phyloP scores from a whole-genome alignment of 64 coral and sea anemone genomes.

The Dendronephthya gigantea region DNA sequence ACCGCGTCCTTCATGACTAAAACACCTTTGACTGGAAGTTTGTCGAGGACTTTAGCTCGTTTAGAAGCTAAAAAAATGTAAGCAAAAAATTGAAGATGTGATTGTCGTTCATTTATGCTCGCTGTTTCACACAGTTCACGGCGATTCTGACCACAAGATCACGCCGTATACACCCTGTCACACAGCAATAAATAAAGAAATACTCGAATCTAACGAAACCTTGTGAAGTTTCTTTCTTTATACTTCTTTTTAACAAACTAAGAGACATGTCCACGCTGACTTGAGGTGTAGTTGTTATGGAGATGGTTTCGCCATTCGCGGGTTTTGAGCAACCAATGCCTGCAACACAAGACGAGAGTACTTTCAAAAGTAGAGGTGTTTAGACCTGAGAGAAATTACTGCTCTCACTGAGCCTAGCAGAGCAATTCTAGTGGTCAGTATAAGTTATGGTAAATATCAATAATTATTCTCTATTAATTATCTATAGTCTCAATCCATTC shows the following conservation, averaged over 20 bases:
- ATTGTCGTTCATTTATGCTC: not conserved
- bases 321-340: slow-evolving; percentile 76
- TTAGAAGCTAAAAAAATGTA: slow-evolving; percentile 69
- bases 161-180: no score
- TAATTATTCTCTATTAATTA: no score
- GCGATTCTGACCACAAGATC: no score
- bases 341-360: not conserved
- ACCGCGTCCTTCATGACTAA: slow-evolving; percentile 90
- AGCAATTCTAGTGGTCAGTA: no score
- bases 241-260: slow-evolving; percentile 64
- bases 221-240: slow-evolving; percentile 30
- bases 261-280: slow-evolving; percentile 81
- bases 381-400: no score
- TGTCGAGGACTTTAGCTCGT: slow-evolving; percentile 62
- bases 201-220: slow-evolving; percentile 16
- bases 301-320: slow-evolving; percentile 82
- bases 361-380: no score
- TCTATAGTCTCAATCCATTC: no score
- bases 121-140: no score
- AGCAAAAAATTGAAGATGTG: not conserved
- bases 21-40: slow-evolving; percentile 83
- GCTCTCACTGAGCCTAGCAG: no score
- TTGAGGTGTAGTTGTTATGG: slow-evolving; percentile 51
- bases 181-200: no score
- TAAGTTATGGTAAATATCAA: no score